Evolutionary conservation across 2,797 vertebrate species (phyloP).

Genomic region (Microctenopoma lineatum): DNA sequence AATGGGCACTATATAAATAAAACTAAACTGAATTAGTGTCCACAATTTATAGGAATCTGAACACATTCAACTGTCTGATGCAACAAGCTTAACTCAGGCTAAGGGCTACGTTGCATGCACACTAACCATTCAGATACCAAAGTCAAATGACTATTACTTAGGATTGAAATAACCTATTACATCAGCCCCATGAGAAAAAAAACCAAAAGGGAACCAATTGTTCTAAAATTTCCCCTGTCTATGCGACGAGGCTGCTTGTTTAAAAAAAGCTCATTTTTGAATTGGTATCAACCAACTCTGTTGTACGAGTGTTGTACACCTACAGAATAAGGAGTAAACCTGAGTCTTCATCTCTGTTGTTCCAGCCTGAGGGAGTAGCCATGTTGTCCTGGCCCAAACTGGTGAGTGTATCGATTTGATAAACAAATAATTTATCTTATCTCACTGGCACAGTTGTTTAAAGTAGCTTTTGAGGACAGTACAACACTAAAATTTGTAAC

Average conservation of each 20-base stretch:
- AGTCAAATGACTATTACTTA: neutral
- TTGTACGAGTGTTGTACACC: neutral
- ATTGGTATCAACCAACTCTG: fast-evolving
- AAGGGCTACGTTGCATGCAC: no score
- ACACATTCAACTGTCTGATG: no score
- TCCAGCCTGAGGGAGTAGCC: slow-evolving; percentile 15
- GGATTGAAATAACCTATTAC: neutral
- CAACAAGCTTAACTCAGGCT: no score
- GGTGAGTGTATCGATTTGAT: slow-evolving; percentile 47
- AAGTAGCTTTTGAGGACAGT: neutral
- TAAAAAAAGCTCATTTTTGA: neutral
- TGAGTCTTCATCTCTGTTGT: neutral
- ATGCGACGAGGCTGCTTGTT: fast-evolving
- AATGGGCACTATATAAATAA: no score
- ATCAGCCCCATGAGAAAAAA: no score
- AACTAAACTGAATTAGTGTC: no score
- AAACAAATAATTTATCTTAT: slow-evolving; percentile 17
- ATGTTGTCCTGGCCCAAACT: neutral
- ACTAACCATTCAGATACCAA: no score
- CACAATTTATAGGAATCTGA: no score
- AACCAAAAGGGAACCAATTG: neutral
- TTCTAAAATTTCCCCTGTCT: neutral
- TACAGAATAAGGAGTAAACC: neutral
- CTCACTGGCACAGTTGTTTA: slow-evolving; percentile 3
- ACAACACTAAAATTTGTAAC: neutral